Conservation (phyloP, 2,113 vertebrate genomes). For the Microcebus griseorufus region DNA sequence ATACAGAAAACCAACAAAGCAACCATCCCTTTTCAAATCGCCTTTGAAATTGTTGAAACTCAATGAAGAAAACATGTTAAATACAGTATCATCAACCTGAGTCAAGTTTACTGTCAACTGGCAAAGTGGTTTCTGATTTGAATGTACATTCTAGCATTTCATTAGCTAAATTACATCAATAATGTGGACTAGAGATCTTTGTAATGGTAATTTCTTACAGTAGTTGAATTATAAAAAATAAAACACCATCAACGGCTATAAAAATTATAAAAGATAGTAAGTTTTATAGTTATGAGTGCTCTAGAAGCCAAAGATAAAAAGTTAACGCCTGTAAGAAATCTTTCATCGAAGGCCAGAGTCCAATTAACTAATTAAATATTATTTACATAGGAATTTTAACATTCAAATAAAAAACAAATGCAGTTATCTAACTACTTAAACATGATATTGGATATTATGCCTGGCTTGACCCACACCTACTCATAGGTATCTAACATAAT, state of each 20-base stretch:
- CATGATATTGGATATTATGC: background rate
- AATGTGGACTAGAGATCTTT: background rate
- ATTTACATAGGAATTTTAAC: background rate
- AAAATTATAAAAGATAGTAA: background rate
- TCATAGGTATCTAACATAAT: background rate
- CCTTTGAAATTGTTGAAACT: background rate
- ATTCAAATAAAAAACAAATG: background rate
- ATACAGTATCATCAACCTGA: background rate
- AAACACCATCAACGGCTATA: background rate
- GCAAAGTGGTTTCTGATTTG: background rate
- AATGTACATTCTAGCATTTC: background rate
- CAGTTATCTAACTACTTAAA: background rate
- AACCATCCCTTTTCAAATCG: background rate
- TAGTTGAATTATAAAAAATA: background rate
- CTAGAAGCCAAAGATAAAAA: constrained; percentile 9
- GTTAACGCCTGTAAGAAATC: background rate
- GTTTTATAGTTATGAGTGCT: background rate
- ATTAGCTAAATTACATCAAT: background rate
- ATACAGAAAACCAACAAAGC: background rate
- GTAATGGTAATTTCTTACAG: background rate
- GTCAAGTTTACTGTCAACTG: background rate
- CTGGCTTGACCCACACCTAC: background rate
- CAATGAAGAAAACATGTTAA: constrained; percentile 1
- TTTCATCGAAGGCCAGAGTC: background rate
- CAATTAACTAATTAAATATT: constrained; percentile 31